Conservation (phyloP, 2,888 invertebrate species). For the Callosobruchus maculatus region DNA sequence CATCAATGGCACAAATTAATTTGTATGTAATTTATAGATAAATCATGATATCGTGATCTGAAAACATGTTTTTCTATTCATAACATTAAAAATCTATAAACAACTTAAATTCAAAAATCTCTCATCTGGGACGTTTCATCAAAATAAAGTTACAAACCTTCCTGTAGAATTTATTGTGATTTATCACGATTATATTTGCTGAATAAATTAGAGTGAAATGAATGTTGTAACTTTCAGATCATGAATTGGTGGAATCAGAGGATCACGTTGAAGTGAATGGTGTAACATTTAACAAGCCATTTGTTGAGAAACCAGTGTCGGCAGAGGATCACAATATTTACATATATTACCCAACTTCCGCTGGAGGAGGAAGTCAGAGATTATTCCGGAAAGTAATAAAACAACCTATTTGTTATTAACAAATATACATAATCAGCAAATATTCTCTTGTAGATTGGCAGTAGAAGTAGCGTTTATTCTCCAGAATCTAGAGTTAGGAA, state of each 20-base stretch:
- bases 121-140: too few species aligned
- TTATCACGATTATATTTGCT: neutral
- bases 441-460: constrained; percentile 74
- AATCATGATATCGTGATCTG: too few species aligned
- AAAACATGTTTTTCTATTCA: too few species aligned
- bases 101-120: too few species aligned
- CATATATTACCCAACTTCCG: constrained; percentile 98
- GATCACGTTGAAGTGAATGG: constrained; percentile 98
- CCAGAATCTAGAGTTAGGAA: constrained; percentile 94
- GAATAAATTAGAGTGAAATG: neutral
- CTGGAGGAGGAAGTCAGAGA: constrained; percentile 96
- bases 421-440: constrained; percentile 4
- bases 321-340: constrained; percentile 99
- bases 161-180: too few species aligned
- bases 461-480: constrained; percentile 97
- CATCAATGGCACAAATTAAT: too few species aligned
- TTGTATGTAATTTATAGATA: too few species aligned
- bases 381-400: constrained; percentile 87
- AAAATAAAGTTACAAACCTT: too few species aligned
- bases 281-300: constrained; percentile 93
- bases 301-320: constrained; percentile 98
- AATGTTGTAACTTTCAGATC: constrained; percentile 57
- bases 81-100: too few species aligned
- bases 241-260: constrained; percentile 89
- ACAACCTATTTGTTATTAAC: neutral